Base-by-base conservation (phyloP, 2,797 vertebrate genomes). In the Dicrostonyx torquatus region DNA sequence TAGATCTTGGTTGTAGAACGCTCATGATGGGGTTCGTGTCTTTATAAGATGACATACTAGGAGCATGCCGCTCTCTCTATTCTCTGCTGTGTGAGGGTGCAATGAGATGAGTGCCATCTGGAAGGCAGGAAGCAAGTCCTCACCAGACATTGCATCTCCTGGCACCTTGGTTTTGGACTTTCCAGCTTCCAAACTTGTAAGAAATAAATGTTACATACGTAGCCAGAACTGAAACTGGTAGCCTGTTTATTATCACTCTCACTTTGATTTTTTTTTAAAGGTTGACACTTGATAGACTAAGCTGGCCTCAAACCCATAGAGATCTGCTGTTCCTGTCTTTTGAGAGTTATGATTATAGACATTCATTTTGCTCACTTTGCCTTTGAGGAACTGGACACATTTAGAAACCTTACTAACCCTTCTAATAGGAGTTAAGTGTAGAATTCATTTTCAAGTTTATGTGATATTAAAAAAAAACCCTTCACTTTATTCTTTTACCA, bases 401-500 rank as follows among this genome's bases (percentile, higher is more conserved):
- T 93, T 86, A 83, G 82, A 70, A 95, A n/a, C n/a, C 24, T 90
- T 78, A 93, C 45, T 96, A 87, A 64, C 66, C 91, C 87, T 8
- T 84, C 40, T 95, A 89, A 31, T 86, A 94, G 90, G 72, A 89
- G 72, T 84, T 31, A 92, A 79, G 58, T 85, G 50, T 92, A 29
- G 45, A 37, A 89, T 91, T 96, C 60, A 90, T 2, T 84, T 93
- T 60, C 72, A 95, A 72, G 40, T 94, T 91, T 94, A 37, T 93
- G 45, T 94, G 73, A 72, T 96, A 45, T 48, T n/a, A n/a, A 8
- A 73, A 78, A 92, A 43, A 73, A 94, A 40, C 45, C 60, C 93
- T 96, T 66, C 70, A 37, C n/a, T 92, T 94, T 83, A 87, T 95
- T 43, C 5, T 91, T 94, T 92, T 77, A 91, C 37, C 58, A 86